A percentile compares a stretch with the other conserved stretches of the same genome.
Evolutionary conservation across 2,797 vertebrate genomes (phyloP).

Genomic region (Darevskia mixta): DNA sequence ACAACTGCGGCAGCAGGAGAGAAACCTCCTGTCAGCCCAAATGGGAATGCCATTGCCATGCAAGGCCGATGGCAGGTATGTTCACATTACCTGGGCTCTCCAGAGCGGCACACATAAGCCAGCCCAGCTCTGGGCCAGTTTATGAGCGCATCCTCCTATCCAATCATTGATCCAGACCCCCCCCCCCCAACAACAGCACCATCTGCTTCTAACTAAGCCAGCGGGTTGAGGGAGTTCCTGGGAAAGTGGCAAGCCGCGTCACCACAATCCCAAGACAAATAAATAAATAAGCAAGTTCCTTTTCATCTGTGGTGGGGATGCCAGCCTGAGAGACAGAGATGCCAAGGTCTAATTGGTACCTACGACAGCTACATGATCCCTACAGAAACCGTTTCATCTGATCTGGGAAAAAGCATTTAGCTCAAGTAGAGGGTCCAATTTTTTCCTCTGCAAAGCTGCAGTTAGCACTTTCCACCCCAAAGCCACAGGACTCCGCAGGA

Average conservation of each 20-base stretch:
- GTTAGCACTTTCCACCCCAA: not conserved
- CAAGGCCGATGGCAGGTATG: not conserved
- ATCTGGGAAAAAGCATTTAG: constrained; percentile 60
- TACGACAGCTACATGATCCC: constrained; percentile 23
- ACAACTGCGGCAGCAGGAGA: too few species aligned
- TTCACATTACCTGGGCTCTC: not conserved
- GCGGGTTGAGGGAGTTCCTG: constrained; percentile 59
- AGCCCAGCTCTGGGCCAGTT: not conserved
- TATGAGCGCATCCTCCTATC: not conserved
- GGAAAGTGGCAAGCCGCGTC: constrained; percentile 43
- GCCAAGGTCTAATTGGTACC: constrained; percentile 66
- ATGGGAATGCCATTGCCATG: not conserved
- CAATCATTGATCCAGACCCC: constrained; percentile 35
- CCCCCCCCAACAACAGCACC: constrained; percentile 20
- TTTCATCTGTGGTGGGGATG: constrained; percentile 41
- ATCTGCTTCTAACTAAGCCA: constrained; percentile 59
- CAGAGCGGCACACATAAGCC: not conserved
- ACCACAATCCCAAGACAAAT: constrained; percentile 50
- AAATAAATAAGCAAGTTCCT: not conserved
- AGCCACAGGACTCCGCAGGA: not conserved
- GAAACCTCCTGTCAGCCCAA: not conserved
- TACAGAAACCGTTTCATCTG: constrained; percentile 58
- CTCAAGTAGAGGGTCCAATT: not conserved
- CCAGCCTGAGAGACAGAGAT: constrained; percentile 51
- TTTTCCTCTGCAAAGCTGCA: constrained; percentile 44